phyloP scores from a whole-genome alignment of 1,140 invertebrate species.

The Calosoma granatense region DNA sequence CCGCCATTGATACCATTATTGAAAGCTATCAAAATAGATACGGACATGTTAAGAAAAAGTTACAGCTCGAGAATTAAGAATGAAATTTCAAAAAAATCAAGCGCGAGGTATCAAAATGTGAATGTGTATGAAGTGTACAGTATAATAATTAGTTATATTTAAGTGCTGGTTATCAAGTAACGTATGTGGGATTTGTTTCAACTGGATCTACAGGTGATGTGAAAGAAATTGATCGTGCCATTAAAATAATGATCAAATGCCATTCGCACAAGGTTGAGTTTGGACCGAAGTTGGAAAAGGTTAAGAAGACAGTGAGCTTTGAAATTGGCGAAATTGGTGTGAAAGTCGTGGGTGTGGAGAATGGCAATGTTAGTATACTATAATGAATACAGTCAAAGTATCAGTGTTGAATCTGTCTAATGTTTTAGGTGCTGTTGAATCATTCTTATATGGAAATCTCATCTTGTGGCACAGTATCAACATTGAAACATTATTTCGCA shows the following conservation, averaged over 20 bases:
- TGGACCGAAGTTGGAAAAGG: conserved; percentile 16
- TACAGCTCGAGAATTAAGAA: conserved; percentile 21
- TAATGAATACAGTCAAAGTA: background rate
- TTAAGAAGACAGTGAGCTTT: conserved; percentile 34
- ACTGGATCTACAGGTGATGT: conserved; percentile 41
- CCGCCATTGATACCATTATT: conserved; percentile 14
- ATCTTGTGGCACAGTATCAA: conserved; percentile 46
- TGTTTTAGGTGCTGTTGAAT: conserved; percentile 36
- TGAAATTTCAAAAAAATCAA: conserved; percentile 14
- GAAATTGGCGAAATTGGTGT: conserved; percentile 44
- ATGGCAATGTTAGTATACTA: conserved; percentile 28
- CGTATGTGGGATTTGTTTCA: conserved; percentile 38
- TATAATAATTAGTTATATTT: conserved; percentile 17
- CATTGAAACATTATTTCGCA: conserved; percentile 46
- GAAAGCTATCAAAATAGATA: conserved; percentile 18
- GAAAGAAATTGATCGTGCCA: conserved; percentile 43
- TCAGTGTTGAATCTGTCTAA: conserved; percentile 8
- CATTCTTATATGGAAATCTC: conserved; percentile 56
- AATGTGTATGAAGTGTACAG: conserved; percentile 5
- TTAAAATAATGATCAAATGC: conserved; percentile 32
- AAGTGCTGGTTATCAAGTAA: conserved; percentile 34
- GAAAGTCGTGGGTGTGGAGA: conserved; percentile 32
- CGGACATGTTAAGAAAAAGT: conserved; percentile 19
- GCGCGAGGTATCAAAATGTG: conserved; percentile 6
- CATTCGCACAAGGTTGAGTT: conserved; percentile 12